Evolutionary conservation across 2,888 invertebrate species (phyloP), one percentile per base, ranked within the genome.

Genomic region (Drosophila buzzatii): DNA sequence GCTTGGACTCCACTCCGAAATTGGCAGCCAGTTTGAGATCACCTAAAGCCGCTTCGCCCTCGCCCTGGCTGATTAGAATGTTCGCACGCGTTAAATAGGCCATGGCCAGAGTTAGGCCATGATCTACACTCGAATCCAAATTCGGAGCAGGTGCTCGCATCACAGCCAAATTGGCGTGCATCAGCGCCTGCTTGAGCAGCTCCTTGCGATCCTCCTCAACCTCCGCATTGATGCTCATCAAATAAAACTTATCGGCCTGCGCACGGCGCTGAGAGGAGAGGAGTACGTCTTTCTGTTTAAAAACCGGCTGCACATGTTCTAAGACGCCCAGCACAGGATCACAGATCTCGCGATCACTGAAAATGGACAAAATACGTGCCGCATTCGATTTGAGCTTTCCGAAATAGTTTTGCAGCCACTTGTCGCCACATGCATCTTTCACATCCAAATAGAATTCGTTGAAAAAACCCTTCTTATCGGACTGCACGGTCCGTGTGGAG

Each of bases 391-490:
- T 94, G 10, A 95, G 89, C 51, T 94, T 93, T 18, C 94, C 95
- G 79, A 97, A 96, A 66, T 93, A 93, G 71, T 94, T 93, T 20
- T 94, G 91, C 51, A 96, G 93, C 96, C 96, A 96, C 41, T 94
- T 92, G 35, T 94, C 93, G 65, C 93, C 91, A 69, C 93, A 93
- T 52, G 88, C 79, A 57, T 91, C 84, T 58, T 90, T 91, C 23
- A 96, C 94, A 79, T 95, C 94, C 56, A 96, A 94, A 27, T 94
- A 95, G 74, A 96, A 95, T 47, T 94, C 94, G 75, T 95, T 94
- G 91, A 97, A 97, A 92, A 97, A 97, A 0, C 97, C 97, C 82
- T 95, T 95, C 70, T 94, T 94, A 80, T 96, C 95, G 0, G 96
- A 96, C 91, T 96, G 96, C 0, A 97, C 94, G 0, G 97, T 97